Evolutionary conservation across 2,888 invertebrate genomes (phyloP), one percentile per base, ranked within the genome.

Genomic region (Oscheius sp.): DNA sequence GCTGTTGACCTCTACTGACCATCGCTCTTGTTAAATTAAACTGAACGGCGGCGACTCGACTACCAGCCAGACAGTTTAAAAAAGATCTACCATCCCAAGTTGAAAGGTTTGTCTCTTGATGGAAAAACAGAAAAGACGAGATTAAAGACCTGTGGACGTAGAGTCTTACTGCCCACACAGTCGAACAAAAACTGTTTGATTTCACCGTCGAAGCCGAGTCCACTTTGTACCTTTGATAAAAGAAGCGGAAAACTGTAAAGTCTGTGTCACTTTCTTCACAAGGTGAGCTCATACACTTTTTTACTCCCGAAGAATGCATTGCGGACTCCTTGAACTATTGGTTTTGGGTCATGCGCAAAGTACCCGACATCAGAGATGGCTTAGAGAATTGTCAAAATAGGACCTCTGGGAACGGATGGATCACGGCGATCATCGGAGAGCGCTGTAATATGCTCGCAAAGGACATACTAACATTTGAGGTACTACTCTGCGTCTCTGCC

Each of bases 401-500:
- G 35, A 35, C 35, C 35, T 35, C 35, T 35, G 35, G 35, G 35
- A 35, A 5, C 49, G 49, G 21, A 13, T 5, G 49, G 49, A 49
- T 16, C 49, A 55, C 25, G 13, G 46, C 45, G 29, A 66, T 66
- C 66, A 66, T 66, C 46, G 46, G 66, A 66, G 46, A 49, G 52
- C 52, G 52, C 27, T 52, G 52, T 35, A 27, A 16, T 18, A 66
- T 66, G 66, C 66, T 66, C 66, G 52, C 49, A 52, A 52, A 66
- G 66, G 53, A 25, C 66, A 52, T 25, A 49, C 52, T 66, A n/a
- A 27, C 66, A 49, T 52, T 66, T 27, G 66, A 66, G 29, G 29
- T 66, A 52, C 52, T 52, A 52, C 66, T 69, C 69, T 69, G 69
- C 69, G 69, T 69, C 69, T 69, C 69, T 69, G 56, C 23, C 69